Evolutionary conservation across 2,888 invertebrate species (phyloP).

Genomic region (Thelaira solivaga): DNA sequence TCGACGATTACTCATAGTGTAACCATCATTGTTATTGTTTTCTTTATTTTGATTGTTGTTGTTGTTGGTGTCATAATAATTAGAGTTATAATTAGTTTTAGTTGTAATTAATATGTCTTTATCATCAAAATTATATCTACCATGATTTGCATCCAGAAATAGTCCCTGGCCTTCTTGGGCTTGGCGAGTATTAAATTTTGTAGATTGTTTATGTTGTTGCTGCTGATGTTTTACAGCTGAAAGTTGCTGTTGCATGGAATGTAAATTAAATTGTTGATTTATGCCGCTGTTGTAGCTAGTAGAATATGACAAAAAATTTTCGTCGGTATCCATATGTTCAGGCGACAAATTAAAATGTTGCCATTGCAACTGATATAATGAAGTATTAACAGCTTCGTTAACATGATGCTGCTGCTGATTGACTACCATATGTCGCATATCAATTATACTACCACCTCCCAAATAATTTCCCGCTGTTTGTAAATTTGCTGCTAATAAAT

Average conservation of each 20-base stretch:
- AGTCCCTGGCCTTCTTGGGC: conserved; percentile 65
- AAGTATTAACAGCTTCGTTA: conserved; percentile 57
- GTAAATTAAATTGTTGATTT: conserved; percentile 43
- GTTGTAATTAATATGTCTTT: conserved; percentile 62
- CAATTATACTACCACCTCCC: conserved; percentile 71
- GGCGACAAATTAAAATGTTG: conserved; percentile 58
- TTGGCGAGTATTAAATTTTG: conserved; percentile 54
- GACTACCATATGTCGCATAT: conserved; percentile 65
- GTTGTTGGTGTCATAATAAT: conserved; percentile 56
- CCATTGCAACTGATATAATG: conserved; percentile 64
- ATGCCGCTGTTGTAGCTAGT: conserved; percentile 14
- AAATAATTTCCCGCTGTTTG: conserved; percentile 65
- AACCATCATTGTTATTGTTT: conserved; percentile 56
- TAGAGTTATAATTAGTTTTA: conserved; percentile 45
- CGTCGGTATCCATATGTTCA: conserved; percentile 73
- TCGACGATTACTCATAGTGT: conserved; percentile 65
- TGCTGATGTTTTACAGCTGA: conserved; percentile 49
- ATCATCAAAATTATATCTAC: conserved; percentile 68
- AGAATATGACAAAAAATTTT: conserved; percentile 61
- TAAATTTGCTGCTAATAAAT: conserved; percentile 63
- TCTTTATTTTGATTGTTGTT: conserved; percentile 61
- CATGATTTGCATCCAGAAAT: conserved; percentile 76
- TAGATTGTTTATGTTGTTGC: conserved; percentile 64
- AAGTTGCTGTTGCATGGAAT: conserved; percentile 55
- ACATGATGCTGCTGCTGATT: conserved; percentile 26